A percentile compares a stretch with the other conserved stretches of the same genome.
Conservation (phyloP, 2,797 vertebrate genomes). For the Pangasius krempfi region DNA sequence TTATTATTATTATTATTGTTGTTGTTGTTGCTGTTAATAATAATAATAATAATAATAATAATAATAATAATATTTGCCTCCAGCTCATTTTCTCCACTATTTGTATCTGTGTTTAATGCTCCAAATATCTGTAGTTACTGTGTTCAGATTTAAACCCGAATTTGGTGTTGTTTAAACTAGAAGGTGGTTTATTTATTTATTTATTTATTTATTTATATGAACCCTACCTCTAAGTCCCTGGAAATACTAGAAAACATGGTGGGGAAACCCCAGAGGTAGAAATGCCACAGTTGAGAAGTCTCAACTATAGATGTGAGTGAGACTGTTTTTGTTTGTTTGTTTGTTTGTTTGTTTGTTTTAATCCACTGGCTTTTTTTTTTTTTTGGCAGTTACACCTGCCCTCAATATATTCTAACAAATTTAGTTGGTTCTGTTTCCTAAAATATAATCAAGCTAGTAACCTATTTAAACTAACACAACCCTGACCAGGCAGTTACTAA, state of each 20-base stretch:
- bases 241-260: background rate
- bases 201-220: background rate
- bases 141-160: background rate
- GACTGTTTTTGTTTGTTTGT: background rate
- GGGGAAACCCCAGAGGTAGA: background rate
- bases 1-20: too few species aligned
- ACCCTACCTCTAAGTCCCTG: background rate
- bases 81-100: background rate
- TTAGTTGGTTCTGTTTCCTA: background rate
- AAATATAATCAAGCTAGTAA: background rate
- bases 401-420: background rate
- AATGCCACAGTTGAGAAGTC: background rate
- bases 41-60: background rate
- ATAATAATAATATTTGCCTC: background rate
- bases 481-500: background rate
- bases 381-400: background rate
- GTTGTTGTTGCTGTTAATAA: too few species aligned
- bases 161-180: too few species aligned
- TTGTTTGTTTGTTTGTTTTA: background rate
- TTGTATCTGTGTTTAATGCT: background rate
- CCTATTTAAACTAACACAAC: background rate
- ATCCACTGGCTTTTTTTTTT: background rate
- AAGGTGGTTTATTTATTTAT: background rate
- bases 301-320: background rate
- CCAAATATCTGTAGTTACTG: background rate